A percentile compares a stretch with the other conserved stretches of the same genome.
phyloP scores from a whole-genome alignment of 2,888 invertebrate species.

The Acanthosoma haemorrhoidale region DNA sequence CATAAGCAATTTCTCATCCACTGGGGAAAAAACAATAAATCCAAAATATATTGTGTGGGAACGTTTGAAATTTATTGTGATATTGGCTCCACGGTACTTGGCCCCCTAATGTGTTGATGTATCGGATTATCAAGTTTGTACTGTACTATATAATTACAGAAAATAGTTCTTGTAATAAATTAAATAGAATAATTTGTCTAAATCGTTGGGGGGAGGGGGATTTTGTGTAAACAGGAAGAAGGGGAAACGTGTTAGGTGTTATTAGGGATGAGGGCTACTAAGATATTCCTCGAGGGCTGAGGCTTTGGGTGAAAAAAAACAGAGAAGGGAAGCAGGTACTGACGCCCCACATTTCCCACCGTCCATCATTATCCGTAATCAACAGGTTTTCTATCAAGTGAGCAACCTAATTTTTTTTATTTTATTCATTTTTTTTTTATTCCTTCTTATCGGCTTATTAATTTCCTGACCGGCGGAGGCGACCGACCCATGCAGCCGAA shows the following conservation, averaged over 20 bases:
- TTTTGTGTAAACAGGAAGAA: background rate
- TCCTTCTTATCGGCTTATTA: conserved; percentile 14
- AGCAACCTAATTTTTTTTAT: background rate
- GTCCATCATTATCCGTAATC: conserved; percentile 5
- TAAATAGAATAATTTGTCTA: no score
- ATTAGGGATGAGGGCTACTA: background rate
- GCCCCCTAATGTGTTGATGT: no score
- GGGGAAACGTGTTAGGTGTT: background rate
- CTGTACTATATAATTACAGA: no score
- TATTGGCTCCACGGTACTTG: no score
- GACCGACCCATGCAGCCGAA: background rate
- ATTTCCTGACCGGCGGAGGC: background rate
- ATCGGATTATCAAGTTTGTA: no score
- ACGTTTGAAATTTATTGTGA: no score
- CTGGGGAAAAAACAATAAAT: no score
- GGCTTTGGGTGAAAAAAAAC: background rate
- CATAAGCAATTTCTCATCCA: no score
- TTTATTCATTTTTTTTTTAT: no score
- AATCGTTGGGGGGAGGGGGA: no score
- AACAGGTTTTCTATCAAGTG: conserved; percentile 12
- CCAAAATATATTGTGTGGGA: no score
- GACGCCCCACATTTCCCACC: conserved; percentile 4
- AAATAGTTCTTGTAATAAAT: no score
- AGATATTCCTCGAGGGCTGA: background rate
- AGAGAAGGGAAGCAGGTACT: background rate